phyloP scores from a whole-genome alignment of 35 echinoderm and acorn worm species.

The Apostichopus japonicus region DNA sequence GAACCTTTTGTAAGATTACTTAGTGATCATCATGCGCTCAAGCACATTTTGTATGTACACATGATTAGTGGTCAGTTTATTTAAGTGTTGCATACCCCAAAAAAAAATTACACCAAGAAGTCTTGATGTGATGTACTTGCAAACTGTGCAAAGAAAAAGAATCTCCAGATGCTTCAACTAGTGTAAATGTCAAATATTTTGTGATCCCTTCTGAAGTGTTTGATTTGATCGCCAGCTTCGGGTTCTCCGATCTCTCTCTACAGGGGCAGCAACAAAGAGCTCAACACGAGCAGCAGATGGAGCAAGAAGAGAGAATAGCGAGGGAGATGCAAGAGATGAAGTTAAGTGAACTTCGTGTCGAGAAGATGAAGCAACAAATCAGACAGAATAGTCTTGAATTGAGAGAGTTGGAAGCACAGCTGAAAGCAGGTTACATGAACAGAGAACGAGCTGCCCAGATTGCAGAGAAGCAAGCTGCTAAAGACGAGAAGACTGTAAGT shows the following conservation, averaged over 20 bases:
- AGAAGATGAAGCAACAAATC: constrained; percentile 94
- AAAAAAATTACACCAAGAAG: no score
- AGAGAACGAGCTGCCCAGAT: constrained; percentile 91
- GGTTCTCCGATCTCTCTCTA: no score
- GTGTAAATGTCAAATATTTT: no score
- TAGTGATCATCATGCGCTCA: no score
- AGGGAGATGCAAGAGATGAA: constrained; percentile 78
- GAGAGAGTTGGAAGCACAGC: constrained; percentile 83
- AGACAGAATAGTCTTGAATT: constrained; percentile 92
- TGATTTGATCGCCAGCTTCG: no score
- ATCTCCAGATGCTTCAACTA: no score
- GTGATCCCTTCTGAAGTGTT: no score
- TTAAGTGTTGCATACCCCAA: no score
- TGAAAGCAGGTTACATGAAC: constrained; percentile 91
- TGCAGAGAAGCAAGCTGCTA: constrained; percentile 90
- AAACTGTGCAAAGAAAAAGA: background rate
- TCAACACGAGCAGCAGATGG: constrained; percentile 81
- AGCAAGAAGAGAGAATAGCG: constrained; percentile 91
- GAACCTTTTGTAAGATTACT: no score
- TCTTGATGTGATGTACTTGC: no score
- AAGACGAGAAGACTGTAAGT: constrained; percentile 93
- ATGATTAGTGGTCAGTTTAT: no score
- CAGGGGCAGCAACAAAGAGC: constrained; percentile 74
- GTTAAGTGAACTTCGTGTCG: constrained; percentile 68
- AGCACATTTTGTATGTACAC: no score